Percentiles rank a stretch among this genome's conserved stretches.
Conservation (phyloP, 2,797 vertebrate genomes). For the Eulemur rubriventer region DNA sequence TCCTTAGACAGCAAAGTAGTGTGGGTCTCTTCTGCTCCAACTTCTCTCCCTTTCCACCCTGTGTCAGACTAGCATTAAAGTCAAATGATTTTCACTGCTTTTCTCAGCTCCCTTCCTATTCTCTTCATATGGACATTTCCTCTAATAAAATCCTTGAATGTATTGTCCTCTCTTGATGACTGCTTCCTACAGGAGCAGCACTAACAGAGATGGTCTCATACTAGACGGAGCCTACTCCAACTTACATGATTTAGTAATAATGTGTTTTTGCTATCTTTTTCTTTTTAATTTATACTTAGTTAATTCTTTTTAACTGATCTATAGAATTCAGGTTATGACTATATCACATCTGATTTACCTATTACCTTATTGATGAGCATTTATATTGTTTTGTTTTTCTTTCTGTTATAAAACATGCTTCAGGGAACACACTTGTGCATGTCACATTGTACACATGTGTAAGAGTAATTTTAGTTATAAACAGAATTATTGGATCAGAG, state of each 20-base stretch:
- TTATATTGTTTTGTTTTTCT: neutral
- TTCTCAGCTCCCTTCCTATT: neutral
- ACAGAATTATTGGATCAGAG: neutral
- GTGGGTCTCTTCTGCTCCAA: neutral
- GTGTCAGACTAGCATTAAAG: neutral
- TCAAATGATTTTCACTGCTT: neutral
- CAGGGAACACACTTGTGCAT: neutral
- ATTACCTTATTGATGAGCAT: neutral
- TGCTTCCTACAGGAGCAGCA: neutral
- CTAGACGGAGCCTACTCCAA: neutral
- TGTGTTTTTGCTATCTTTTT: neutral
- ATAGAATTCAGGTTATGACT: neutral
- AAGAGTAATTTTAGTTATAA: neutral
- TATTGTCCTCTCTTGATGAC: neutral
- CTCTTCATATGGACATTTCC: neutral
- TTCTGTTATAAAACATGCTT: neutral
- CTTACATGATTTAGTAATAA: neutral
- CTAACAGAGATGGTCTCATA: neutral
- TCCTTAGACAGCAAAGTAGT: neutral
- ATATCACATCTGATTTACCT: neutral
- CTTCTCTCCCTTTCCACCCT: neutral
- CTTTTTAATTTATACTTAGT: neutral
- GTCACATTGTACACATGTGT: neutral
- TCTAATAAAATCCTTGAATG: neutral
- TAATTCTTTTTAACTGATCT: neutral